phyloP scores from a whole-genome alignment of 2,113 vertebrate species.

The Corapipo altera region DNA sequence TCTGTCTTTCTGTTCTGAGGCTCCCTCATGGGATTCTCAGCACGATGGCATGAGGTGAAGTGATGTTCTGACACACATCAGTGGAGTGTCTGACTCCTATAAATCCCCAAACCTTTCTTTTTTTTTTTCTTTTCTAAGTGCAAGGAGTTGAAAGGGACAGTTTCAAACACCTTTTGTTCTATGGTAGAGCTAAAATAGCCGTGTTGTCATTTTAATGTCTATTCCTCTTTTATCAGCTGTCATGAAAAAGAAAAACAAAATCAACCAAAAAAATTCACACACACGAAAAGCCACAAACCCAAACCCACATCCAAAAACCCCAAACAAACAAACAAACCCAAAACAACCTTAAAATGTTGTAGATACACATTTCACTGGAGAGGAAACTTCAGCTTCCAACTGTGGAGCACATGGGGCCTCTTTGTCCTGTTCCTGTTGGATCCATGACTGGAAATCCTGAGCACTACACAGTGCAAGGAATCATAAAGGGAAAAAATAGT shows the following conservation, averaged over 20 bases:
- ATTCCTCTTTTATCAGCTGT: neutral
- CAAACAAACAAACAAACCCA: neutral
- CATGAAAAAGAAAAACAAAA: neutral
- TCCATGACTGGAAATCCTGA: neutral
- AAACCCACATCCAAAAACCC: neutral
- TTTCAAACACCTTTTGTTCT: neutral
- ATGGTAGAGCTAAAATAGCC: neutral
- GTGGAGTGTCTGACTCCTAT: neutral
- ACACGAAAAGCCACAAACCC: fast-evolving
- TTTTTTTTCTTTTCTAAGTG: neutral
- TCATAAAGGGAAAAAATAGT: neutral
- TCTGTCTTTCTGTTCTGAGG: neutral
- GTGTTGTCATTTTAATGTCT: neutral
- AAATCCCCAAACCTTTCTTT: neutral
- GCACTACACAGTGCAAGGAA: neutral
- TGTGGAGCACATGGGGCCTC: neutral
- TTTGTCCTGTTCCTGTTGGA: neutral
- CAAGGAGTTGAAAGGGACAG: neutral
- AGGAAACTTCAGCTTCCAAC: neutral
- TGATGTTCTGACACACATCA: neutral
- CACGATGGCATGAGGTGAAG: neutral
- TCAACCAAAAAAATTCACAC: neutral
- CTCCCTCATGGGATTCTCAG: neutral
- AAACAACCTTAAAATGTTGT: neutral
- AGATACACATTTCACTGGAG: neutral